A percentile compares a stretch with the other conserved stretches of the same genome.
phyloP scores from a whole-genome alignment of 1,140 invertebrate species.

The Lordiphosa collinella region DNA sequence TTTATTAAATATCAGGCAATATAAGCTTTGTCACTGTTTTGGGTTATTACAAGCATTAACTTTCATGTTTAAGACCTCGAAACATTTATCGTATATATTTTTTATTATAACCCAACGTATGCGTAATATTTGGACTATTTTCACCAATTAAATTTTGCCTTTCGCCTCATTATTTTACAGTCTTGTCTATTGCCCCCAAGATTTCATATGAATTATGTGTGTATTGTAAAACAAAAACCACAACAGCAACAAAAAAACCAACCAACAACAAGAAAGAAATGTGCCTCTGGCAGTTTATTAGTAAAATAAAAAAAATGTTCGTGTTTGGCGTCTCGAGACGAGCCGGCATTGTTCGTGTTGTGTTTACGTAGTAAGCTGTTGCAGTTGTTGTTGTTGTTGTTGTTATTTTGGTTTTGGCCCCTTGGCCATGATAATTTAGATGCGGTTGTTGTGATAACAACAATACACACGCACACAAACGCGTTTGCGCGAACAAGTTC shows the following conservation, averaged over 20 bases:
- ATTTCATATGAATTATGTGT: slow-evolving; percentile 54
- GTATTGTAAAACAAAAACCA: slow-evolving; percentile 32
- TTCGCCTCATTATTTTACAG: slow-evolving; percentile 3
- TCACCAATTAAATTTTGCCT: slow-evolving; percentile 3
- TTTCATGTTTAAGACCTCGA: no score
- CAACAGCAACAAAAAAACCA: no score
- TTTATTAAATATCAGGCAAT: no score
- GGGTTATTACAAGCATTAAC: no score
- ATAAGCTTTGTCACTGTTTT: no score
- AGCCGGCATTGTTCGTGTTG: slow-evolving; percentile 50
- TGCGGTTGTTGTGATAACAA: slow-evolving; percentile 55
- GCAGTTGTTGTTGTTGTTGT: slow-evolving; percentile 25
- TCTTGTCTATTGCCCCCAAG: slow-evolving; percentile 8
- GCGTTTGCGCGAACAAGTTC: slow-evolving; percentile 54
- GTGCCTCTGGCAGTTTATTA: slow-evolving; percentile 38
- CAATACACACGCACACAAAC: slow-evolving; percentile 17
- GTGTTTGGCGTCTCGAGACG: slow-evolving; percentile 34
- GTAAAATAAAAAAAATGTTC: slow-evolving; percentile 58
- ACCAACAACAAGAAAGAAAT: slow-evolving; percentile 45
- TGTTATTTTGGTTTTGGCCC: slow-evolving; percentile 14
- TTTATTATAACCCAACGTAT: no score
- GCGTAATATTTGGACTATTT: not conserved
- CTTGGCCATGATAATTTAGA: slow-evolving; percentile 42
- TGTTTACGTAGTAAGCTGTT: slow-evolving; percentile 73
- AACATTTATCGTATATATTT: no score